Conservation (phyloP, 2,888 invertebrate genomes). For the Diploptera punctata region DNA sequence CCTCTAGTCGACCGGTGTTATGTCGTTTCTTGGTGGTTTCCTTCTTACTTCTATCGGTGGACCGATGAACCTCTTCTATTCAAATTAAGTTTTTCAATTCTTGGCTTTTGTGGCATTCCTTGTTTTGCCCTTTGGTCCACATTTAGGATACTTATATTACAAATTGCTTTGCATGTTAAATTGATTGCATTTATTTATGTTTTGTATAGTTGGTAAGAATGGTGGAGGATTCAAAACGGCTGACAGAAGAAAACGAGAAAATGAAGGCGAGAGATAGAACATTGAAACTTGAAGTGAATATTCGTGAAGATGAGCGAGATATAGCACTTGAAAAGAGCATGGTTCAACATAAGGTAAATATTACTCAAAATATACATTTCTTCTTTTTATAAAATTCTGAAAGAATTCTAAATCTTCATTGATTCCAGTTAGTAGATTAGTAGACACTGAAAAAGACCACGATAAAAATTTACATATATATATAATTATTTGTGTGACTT, state of each 20-base stretch:
- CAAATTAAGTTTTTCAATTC: too few relatives aligned
- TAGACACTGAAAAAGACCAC: not conserved
- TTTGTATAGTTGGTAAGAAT: constrained; percentile 63
- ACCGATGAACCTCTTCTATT: too few relatives aligned
- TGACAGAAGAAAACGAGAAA: constrained; percentile 70
- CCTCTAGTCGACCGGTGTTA: too few relatives aligned
- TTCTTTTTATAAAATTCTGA: too few relatives aligned
- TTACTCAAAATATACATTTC: too few relatives aligned
- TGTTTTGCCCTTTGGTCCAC: not conserved
- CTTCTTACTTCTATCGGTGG: too few relatives aligned
- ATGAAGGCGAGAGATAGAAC: constrained; percentile 63
- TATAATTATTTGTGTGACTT: not conserved
- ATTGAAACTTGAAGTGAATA: constrained; percentile 61
- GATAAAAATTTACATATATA: too few relatives aligned
- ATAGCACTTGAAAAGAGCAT: constrained; percentile 65
- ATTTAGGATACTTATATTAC: not conserved
- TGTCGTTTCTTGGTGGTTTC: too few relatives aligned
- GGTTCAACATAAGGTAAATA: constrained; percentile 64
- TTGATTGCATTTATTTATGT: not conserved
- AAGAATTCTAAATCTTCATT: too few relatives aligned
- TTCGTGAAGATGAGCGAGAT: constrained; percentile 68
- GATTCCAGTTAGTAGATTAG: constrained; percentile 49
- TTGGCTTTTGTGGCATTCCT: too few relatives aligned
- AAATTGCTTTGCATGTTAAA: not conserved
- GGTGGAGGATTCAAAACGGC: constrained; percentile 65